These are phyloP conservation scores for Hirtodrosophila confusa DNA, from an alignment of 2,888 invertebrate species.

Conservation along the genomic window DNA sequence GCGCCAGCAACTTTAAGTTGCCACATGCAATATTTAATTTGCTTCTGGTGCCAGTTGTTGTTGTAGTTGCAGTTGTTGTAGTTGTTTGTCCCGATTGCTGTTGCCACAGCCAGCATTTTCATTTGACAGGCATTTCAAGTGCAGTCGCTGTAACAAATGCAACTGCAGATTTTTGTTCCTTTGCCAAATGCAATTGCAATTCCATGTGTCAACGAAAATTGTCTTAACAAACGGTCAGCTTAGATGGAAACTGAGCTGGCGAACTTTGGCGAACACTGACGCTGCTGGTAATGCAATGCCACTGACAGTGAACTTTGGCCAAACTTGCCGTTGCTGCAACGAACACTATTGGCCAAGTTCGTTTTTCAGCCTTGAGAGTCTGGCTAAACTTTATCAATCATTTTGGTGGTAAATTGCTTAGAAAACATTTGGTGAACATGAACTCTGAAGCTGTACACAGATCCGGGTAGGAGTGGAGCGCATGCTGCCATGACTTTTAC, in stretches of 20 bases:
- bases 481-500: slow-evolving; percentile 9
- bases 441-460: slow-evolving; percentile 32
- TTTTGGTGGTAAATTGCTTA: slow-evolving; percentile 82
- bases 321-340: slow-evolving; percentile 33
- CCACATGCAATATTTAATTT: slow-evolving; percentile 62
- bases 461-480: slow-evolving; percentile 3
- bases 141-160: slow-evolving; percentile 53
- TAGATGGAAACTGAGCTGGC: slow-evolving; percentile 21
- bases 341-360: slow-evolving; percentile 26
- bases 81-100: slow-evolving; percentile 1
- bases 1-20: slow-evolving; percentile 55
- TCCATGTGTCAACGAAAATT: slow-evolving; percentile 76
- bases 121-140: slow-evolving; percentile 48
- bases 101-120: slow-evolving; percentile 4
- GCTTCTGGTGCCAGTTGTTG: slow-evolving; percentile 4
- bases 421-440: slow-evolving; percentile 74
- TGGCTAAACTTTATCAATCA: slow-evolving; percentile 81
- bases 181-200: slow-evolving; percentile 63
- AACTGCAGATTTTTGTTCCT: slow-evolving; percentile 16
- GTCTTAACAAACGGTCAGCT: slow-evolving; percentile 60
- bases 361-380: slow-evolving; percentile 34
- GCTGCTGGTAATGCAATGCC: slow-evolving; percentile 58
- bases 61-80: slow-evolving; percentile 8
- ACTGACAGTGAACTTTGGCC: slow-evolving; percentile 36
- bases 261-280: slow-evolving; percentile 56